phyloP scores from a whole-genome alignment of 2,797 vertebrate species.

The Hozukius guyotensis region DNA sequence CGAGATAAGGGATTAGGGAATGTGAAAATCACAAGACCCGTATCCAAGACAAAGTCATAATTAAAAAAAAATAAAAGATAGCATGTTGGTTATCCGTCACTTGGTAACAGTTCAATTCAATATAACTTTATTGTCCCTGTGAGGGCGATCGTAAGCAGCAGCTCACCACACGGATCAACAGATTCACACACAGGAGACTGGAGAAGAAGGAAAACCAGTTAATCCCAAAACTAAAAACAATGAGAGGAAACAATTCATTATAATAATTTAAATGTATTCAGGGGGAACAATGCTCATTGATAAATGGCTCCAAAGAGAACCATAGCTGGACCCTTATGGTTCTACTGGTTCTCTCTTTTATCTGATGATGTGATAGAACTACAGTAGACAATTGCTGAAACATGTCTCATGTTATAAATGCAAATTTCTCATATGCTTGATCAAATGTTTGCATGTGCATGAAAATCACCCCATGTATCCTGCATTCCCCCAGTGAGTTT shows the following conservation, averaged over 20 bases:
- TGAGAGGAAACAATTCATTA: background rate
- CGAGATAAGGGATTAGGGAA: background rate
- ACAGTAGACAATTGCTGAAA: too few relatives aligned
- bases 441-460: too few relatives aligned
- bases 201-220: background rate
- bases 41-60: background rate
- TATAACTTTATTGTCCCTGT: background rate
- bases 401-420: too few relatives aligned
- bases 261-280: background rate
- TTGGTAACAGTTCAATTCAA: background rate
- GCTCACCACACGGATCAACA: too few relatives aligned
- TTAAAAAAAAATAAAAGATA: background rate
- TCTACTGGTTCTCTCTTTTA: too few relatives aligned
- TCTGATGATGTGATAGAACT: too few relatives aligned
- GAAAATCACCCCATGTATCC: too few relatives aligned
- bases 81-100: background rate
- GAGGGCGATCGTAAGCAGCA: background rate
- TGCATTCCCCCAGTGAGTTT: too few relatives aligned
- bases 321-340: too few relatives aligned
- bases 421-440: too few relatives aligned
- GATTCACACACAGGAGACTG: background rate
- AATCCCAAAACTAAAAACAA: background rate
- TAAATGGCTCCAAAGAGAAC: too few relatives aligned
- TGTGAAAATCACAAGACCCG: background rate
- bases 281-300: background rate